Evolutionary conservation across 2,888 invertebrate species (phyloP), one percentile per base, ranked within the genome.

Genomic region (Mimas tiliae): DNA sequence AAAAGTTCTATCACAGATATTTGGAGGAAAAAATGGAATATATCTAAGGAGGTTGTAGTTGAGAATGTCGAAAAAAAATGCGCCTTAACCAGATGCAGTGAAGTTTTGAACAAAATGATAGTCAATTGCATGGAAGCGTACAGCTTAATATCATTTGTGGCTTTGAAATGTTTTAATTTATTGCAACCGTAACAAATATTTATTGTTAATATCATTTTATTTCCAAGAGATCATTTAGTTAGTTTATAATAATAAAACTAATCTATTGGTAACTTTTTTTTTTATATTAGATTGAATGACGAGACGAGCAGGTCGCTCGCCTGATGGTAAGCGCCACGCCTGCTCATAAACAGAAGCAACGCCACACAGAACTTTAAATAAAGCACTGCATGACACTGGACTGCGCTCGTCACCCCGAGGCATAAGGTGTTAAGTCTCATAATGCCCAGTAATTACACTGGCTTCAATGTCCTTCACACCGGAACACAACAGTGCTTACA

Each of bases 1-100:
- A 87, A 77, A 7, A 89, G 84, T 70, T 80, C 84, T 0, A 76
- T 93, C 16, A 75, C 84, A 0, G 90, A 91, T 34, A 79, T 92
- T 12, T 93, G 93, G 93, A 77, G 85, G 50, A 88, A 75, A 64
- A 91, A 88, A 73, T 93, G 92, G 91, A 84, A 88, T 76, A 77
- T 85, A 0, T 77, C 76, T 34, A 75, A 71, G 6, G 82, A 77
- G 9, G 45, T 51, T 6, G 33, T 14, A 8, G 27, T 45, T 6
- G 47, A 52, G 21, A 51, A 64, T 19, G 62, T 27, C 19, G 62
- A n/a, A n/a, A 55, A 65, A 11, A 67, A 52, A 64, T 87, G 88
- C 16, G 74, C 83, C 9, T 63, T 89, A 1, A 74, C 69, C 0
- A 74, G 74, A 47, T 90, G 88, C 38, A 79, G 84, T 16, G 83